Base-by-base conservation (phyloP, 2,888 invertebrate species). In the Troilus luridus region DNA sequence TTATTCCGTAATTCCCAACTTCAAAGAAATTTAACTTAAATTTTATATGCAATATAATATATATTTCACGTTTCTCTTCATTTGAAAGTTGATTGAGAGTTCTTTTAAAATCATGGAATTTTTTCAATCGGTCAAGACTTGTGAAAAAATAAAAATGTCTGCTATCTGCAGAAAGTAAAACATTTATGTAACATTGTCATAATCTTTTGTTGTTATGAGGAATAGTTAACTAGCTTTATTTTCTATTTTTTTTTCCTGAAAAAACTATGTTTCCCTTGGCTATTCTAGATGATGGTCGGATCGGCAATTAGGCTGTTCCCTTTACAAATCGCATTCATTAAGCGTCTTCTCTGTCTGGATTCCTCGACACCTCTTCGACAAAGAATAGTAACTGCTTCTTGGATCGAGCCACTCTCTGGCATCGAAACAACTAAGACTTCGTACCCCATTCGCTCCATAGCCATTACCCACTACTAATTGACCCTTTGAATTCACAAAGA, bases 401-500 rank as follows among this genome's bases (percentile, higher is more conserved):
- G 56, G 85, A 85, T 85, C 85, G n/a, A n/a, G 21, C 14, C 54
- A 56, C 85, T n/a, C 85, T 85, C n/a, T 21, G 56, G 56, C n/a
- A 12, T 85, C 85, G 56, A 56, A 7, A 85, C 56, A n/a, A 21
- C 81, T 85, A 58, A 85, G 56, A n/a, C 54, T 56, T 56, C 11
- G 85, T 56, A 85, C n/a, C n/a, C 56, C 56, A n/a, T 56, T 6
- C 85, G 56, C 12, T 58, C 56, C 56, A 0, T 6, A 19, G 85
- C 85, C 56, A 85, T 85, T 85, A 85, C 54, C 56, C 41, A 41
- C 41, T n/a, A 21, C 21, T 54, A 85, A 85, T 85, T n/a, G 21
- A 58, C 56, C n/a, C 85, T 85, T 85, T n/a, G 56, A 85, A 85
- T 85, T 56, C 21, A 56, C 85, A 85, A 56, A 41, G 56, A 85